Evolutionary conservation across 2,888 invertebrate species (phyloP).

Genomic region (Eustalomyia histrio): DNA sequence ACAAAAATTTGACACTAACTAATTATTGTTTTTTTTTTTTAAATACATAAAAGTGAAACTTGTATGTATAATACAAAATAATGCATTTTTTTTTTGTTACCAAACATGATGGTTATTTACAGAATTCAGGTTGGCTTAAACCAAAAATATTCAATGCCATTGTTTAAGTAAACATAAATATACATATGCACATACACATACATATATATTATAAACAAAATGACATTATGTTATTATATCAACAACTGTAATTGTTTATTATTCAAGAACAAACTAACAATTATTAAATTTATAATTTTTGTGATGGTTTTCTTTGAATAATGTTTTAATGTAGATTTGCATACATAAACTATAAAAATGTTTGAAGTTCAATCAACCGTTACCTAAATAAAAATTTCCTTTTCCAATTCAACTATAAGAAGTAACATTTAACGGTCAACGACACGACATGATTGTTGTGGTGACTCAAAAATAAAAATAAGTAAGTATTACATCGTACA

Average conservation of each 20-base stretch:
- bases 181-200: too few species aligned
- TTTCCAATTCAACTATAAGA: conserved; percentile 10
- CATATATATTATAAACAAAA: conserved; percentile 8
- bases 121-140: conserved; percentile 16
- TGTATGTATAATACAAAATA: not conserved
- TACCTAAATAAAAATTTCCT: not conserved
- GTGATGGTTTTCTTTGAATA: not conserved
- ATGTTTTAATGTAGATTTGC: not conserved
- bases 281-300: not conserved
- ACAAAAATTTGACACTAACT: conserved; percentile 15
- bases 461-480: not conserved
- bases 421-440: conserved; percentile 44
- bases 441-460: conserved; percentile 42
- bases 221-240: conserved; percentile 16
- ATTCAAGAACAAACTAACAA: conserved; percentile 28
- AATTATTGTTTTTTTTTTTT: conserved; percentile 17
- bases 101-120: conserved; percentile 26
- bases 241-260: conserved; percentile 9
- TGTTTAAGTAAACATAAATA: conserved; percentile 10
- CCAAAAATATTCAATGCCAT: conserved; percentile 29
- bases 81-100: conserved; percentile 26
- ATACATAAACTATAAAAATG: not conserved
- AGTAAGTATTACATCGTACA: conserved; percentile 10
- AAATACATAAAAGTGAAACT: conserved; percentile 46
- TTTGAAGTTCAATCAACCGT: conserved; percentile 53